phyloP scores from a whole-genome alignment of 2,113 vertebrate genomes.

The Sylvietta virens region DNA sequence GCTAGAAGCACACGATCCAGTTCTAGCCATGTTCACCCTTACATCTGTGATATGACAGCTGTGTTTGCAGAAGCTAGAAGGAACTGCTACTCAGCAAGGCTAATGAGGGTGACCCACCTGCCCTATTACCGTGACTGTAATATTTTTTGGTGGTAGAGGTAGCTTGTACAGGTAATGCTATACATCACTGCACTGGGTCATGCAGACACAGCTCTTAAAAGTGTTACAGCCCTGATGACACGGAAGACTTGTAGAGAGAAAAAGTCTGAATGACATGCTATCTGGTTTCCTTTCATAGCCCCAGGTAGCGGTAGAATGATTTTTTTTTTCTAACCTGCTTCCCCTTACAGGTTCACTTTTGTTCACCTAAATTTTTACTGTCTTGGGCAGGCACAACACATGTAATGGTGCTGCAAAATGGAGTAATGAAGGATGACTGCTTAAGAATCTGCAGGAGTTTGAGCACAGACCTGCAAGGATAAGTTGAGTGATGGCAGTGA shows the following conservation, averaged over 20 bases:
- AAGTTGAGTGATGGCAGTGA: neutral
- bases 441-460: neutral
- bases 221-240: neutral
- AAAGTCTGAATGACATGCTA: neutral
- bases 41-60: neutral
- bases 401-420: neutral
- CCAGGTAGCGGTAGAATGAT: neutral
- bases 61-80: neutral
- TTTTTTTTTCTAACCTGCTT: neutral
- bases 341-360: neutral
- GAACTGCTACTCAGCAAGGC: neutral
- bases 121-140: neutral
- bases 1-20: neutral
- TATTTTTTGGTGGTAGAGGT: neutral
- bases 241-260: neutral
- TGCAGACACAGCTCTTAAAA: neutral
- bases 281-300: neutral
- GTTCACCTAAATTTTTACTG: neutral
- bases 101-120: neutral
- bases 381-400: rapidly evolving
- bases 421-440: neutral
- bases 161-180: neutral
- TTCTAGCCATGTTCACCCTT: neutral
- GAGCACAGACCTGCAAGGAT: neutral
- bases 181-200: too few relatives aligned